These are phyloP conservation scores for Agelas oroides DNA, from an alignment of 37 sponge, comb jelly and placozoan genomes.

Conservation along the genomic window DNA sequence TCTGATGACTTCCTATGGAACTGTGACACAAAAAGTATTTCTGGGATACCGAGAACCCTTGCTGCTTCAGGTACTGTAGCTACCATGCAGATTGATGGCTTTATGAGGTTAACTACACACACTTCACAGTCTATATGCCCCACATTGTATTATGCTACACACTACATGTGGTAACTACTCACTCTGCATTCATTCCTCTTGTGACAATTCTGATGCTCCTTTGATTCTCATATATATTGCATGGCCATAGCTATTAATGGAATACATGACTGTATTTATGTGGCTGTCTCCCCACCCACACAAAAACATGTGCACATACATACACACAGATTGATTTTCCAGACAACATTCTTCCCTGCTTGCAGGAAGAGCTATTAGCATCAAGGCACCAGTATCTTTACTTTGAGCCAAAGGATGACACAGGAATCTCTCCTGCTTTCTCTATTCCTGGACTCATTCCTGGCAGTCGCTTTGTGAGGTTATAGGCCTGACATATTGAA, in stretches of 20 bases:
- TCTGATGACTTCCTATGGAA: neutral
- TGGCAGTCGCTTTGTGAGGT: conserved; percentile 15
- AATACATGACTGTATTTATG: no score
- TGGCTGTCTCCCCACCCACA: no score
- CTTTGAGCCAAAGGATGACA: conserved; percentile 28
- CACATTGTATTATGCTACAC: no score
- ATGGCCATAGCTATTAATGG: no score
- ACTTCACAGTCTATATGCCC: no score
- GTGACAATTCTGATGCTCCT: no score
- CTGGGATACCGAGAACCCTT: conserved; percentile 17
- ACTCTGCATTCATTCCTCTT: no score
- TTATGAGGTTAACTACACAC: no score
- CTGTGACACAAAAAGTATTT: neutral
- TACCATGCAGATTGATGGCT: no score
- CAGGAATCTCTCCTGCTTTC: conserved; percentile 21
- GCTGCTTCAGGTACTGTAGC: conserved; percentile 24
- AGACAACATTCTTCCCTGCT: conserved; percentile 37
- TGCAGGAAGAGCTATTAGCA: conserved; percentile 38
- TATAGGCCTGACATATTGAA: neutral
- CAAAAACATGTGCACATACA: neutral
- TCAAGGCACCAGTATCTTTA: conserved; percentile 47
- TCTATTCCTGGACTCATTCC: conserved; percentile 46
- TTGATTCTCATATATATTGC: no score
- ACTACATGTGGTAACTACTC: no score
- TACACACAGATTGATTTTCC: conserved; percentile 6